Evolutionary conservation across 2,888 invertebrate species (phyloP).

Genomic region (Sphaerophoria taeniata): DNA sequence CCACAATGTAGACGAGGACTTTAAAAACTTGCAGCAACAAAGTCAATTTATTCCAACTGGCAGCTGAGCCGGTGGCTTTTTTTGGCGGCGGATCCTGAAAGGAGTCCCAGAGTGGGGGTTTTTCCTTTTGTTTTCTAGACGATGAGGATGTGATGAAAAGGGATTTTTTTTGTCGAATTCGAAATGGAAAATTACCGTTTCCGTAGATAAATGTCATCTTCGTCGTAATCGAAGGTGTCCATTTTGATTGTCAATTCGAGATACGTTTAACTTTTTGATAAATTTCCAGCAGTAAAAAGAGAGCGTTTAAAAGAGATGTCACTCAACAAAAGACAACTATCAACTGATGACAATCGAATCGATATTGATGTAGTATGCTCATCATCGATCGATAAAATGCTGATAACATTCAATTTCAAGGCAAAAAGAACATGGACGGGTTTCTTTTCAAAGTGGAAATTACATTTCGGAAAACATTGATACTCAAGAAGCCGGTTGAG

Average conservation of each 20-base stretch:
- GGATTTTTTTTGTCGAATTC: not conserved
- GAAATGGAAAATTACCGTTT: conserved; percentile 38
- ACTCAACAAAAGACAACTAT: conserved; percentile 53
- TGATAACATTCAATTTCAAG: conserved; percentile 52
- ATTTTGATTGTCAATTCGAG: conserved; percentile 12
- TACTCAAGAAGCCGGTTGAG: conserved; percentile 33
- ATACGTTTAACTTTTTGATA: no score
- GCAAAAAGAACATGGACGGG: not conserved
- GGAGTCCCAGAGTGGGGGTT: conserved; percentile 89
- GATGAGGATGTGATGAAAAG: not conserved
- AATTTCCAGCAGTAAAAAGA: not conserved
- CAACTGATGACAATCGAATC: conserved; percentile 61
- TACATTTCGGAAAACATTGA: conserved; percentile 11
- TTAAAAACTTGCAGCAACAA: conserved; percentile 86
- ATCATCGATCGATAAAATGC: conserved; percentile 43
- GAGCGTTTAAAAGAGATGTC: conserved; percentile 49
- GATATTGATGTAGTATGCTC: conserved; percentile 36
- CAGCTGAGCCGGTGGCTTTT: conserved; percentile 88
- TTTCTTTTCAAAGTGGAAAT: conserved; percentile 18
- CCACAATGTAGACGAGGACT: conserved; percentile 87
- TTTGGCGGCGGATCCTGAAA: conserved; percentile 89
- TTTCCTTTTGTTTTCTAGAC: conserved; percentile 77
- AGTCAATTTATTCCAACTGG: conserved; percentile 86
- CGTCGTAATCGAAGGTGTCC: conserved; percentile 57
- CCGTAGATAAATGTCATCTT: conserved; percentile 53